Conservation (phyloP, 2,888 invertebrate genomes). For the Trileptium ribeirensis region DNA sequence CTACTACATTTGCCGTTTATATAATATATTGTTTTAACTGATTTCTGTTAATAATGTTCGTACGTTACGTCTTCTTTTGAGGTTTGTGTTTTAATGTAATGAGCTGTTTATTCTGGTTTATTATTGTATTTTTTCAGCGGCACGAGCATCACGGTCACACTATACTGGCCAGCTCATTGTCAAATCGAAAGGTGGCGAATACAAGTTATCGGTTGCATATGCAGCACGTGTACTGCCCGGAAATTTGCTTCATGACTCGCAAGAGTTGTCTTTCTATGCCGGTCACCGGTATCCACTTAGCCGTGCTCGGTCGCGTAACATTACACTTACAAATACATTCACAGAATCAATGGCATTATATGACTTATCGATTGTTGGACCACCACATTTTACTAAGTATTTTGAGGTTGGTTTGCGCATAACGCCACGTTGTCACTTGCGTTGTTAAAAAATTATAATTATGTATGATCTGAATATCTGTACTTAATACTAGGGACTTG, state of each 20-base stretch:
- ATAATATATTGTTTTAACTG: too few relatives aligned
- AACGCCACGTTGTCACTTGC: too few relatives aligned
- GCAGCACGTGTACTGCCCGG: slow-evolving; percentile 57
- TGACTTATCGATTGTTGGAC: slow-evolving; percentile 60
- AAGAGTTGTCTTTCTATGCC: slow-evolving; percentile 54
- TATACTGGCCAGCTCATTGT: slow-evolving; percentile 56
- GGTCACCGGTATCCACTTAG: slow-evolving; percentile 45
- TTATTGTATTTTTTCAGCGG: not conserved
- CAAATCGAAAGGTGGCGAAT: slow-evolving; percentile 55
- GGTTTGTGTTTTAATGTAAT: too few relatives aligned
- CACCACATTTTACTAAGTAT: too few relatives aligned
- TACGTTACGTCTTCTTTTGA: too few relatives aligned
- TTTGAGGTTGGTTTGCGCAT: too few relatives aligned
- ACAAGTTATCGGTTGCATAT: slow-evolving; percentile 63
- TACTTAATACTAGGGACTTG: too few relatives aligned
- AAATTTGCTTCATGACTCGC: slow-evolving; percentile 53
- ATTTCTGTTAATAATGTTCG: too few relatives aligned
- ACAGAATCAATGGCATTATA: slow-evolving; percentile 66
- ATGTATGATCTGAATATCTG: too few relatives aligned
- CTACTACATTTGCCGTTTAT: too few relatives aligned
- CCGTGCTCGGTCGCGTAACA: slow-evolving; percentile 53
- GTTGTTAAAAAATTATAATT: too few relatives aligned
- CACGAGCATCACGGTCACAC: slow-evolving; percentile 40
- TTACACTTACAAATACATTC: slow-evolving; percentile 67
- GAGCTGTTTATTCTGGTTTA: too few relatives aligned